Evolutionary conservation across 2,797 vertebrate species (phyloP), one percentile per base, ranked within the genome.

Genomic region (Rhynchonycteris naso): DNA sequence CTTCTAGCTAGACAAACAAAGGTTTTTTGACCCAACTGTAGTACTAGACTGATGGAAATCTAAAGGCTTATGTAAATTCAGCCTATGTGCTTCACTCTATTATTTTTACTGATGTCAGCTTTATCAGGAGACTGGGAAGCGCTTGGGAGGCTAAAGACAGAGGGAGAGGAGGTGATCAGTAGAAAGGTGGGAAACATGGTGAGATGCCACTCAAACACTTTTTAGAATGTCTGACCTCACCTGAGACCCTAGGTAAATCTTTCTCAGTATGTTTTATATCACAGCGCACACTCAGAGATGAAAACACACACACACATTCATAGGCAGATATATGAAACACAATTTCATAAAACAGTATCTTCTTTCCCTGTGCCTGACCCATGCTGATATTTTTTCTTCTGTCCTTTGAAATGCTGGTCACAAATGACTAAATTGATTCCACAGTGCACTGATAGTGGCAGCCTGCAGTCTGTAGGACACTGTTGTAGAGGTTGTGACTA

Each of bases 1-100:
- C 63, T 18, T 79, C 50, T 47, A 50, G 80, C 72, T 91, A 90
- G 89, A 92, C 59, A 94, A 94, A 88, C 72, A 56, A 83, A 94
- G 80, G 24, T 47, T n/a, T 19, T 80, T 88, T 83, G 74, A 88
- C 8, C 22, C 61, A 72, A 72, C n/a, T 59, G 7, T 19, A 65
- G 19, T 18, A 28, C 43, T 19, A 11, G 35, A 33, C 78, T 84
- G 66, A 66, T 87, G 58, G 22, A 88, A 92, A 69, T 72, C 47
- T 88, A 88, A 95, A 94, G 76, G 58, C 35, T 84, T 38, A 33
- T 50, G 38, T 68, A 59, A 72, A 85, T 61, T 85, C 35, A 82
- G 26, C 21, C 33, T 90, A 63, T 58, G 68, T 91, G 24, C 65
- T 88, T 93, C 72, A 18, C 74, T 85, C 4, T 68, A 7, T 24